Percentiles rank a stretch among this genome's conserved stretches.
Conservation (phyloP, 92 coral and sea anemone genomes). For the Epizoanthus fatuus region DNA sequence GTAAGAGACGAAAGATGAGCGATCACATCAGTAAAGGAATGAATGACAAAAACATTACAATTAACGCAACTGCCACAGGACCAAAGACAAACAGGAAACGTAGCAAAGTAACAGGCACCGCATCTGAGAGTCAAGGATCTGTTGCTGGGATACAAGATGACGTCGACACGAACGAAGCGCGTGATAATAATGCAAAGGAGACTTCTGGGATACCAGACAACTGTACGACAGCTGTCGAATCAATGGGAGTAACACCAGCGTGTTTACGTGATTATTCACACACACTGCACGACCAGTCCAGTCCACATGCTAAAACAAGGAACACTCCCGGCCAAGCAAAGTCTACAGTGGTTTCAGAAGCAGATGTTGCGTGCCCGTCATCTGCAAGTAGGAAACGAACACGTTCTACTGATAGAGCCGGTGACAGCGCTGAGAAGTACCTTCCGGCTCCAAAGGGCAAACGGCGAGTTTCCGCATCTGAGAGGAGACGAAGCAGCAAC, state of each 20-base stretch:
- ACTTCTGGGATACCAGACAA: not conserved
- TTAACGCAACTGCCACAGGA: not conserved
- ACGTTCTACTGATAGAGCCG: not conserved
- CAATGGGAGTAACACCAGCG: not conserved
- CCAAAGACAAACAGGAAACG: not conserved
- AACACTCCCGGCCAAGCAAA: not conserved
- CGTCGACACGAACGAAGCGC: not conserved
- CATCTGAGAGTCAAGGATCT: not conserved
- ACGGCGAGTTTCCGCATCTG: not conserved
- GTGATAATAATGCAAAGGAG: not conserved
- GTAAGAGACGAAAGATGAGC: not conserved
- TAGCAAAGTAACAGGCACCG: not conserved
- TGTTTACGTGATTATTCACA: not conserved
- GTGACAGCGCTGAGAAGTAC: not conserved
- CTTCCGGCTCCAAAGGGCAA: not conserved
- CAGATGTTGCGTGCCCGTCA: not conserved
- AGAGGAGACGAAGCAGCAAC: not conserved
- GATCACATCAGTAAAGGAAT: not conserved
- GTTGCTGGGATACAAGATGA: not conserved
- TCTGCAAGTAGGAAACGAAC: not conserved
- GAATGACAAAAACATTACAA: not conserved
- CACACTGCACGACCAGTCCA: not conserved
- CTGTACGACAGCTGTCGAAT: not conserved
- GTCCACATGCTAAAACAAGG: not conserved
- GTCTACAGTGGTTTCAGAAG: not conserved